These are phyloP conservation scores for Tragelaphus imberbis DNA, from an alignment of 2,113 vertebrate species.

Conservation along the genomic window DNA sequence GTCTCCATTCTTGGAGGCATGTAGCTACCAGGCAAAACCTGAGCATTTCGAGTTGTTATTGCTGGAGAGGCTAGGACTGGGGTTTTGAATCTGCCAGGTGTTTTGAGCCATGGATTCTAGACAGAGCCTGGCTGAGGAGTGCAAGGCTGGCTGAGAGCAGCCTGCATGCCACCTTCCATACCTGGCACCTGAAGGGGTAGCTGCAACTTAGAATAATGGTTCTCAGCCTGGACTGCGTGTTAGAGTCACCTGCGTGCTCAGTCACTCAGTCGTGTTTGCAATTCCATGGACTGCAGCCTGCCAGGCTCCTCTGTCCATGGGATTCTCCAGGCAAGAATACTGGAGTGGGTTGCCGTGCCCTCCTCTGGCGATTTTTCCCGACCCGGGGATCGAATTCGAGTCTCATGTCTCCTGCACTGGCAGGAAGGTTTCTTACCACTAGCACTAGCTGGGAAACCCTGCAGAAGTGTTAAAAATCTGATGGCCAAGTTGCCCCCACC, in stretches of 20 bases:
- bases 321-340: neutral
- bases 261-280: neutral
- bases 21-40: neutral
- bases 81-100: neutral
- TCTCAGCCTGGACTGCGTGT: neutral
- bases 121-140: neutral
- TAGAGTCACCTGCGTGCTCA: neutral
- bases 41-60: neutral
- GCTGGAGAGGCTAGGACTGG: neutral
- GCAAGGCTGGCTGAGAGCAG: neutral
- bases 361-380: neutral
- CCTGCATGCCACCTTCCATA: neutral
- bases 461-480: neutral
- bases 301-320: neutral
- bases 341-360: neutral
- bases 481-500: neutral
- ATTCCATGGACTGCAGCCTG: neutral
- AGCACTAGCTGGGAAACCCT: neutral
- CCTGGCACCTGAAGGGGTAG: neutral
- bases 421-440: neutral
- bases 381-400: neutral
- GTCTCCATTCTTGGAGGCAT: neutral
- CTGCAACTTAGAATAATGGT: neutral
- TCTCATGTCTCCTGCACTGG: neutral
- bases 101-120: neutral